Evolutionary conservation across 30 jellyfish, hydroid and myxozoan genomes (phyloP).

Genomic region (Aurelia sp.): DNA sequence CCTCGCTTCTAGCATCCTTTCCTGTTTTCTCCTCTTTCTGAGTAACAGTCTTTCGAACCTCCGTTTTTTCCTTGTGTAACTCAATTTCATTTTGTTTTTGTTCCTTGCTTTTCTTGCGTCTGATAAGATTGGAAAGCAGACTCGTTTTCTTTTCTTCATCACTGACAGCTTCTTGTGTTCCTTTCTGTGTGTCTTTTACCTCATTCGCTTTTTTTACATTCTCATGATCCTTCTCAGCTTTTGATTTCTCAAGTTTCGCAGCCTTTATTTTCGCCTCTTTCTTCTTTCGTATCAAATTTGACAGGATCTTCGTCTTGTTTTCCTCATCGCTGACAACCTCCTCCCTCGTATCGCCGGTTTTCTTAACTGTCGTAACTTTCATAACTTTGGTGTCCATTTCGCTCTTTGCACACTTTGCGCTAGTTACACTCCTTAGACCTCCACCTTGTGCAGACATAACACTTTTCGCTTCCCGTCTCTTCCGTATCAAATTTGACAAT

Average conservation of each 20-base stretch:
- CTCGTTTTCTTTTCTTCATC: conserved; percentile 54
- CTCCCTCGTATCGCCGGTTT: background rate
- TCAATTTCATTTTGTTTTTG: background rate
- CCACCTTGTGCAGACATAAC: too few species aligned
- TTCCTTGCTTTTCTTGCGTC: conserved; percentile 32
- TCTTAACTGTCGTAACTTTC: too few species aligned
- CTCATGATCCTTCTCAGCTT: too few species aligned
- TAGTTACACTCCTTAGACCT: too few species aligned
- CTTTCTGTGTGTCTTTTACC: background rate
- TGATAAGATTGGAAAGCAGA: conserved; percentile 39
- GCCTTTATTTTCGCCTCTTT: conserved; percentile 23
- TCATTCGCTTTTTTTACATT: background rate
- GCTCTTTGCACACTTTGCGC: too few species aligned
- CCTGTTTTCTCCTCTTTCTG: background rate
- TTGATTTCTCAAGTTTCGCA: too few species aligned
- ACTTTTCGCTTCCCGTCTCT: conserved; percentile 29
- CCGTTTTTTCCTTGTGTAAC: background rate
- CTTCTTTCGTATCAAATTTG: conserved; percentile 42
- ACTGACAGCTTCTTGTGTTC: conserved; percentile 21
- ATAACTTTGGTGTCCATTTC: too few species aligned
- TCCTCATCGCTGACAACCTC: conserved; percentile 44
- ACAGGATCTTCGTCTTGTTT: conserved; percentile 19
- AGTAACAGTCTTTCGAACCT: background rate
- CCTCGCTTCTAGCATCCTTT: background rate
- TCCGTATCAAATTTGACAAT: conserved; percentile 37